Conservation (phyloP, 23 tunicate genomes). For the Styela clava region DNA sequence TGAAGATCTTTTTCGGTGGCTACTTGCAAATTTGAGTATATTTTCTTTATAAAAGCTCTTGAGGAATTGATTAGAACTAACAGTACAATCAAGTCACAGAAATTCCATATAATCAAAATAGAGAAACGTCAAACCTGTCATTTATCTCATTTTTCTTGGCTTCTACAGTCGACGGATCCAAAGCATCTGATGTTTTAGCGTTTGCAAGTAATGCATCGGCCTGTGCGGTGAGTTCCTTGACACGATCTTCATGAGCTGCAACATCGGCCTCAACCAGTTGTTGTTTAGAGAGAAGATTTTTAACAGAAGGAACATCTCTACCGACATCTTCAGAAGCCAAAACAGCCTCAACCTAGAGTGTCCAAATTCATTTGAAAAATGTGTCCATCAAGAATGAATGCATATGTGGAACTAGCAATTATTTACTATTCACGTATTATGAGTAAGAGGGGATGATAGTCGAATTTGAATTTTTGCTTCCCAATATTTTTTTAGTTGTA, state of each 20-base stretch:
- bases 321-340: conserved; percentile 81
- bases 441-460: not conserved
- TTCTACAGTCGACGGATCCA: conserved; percentile 52
- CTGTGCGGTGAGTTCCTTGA: conserved; percentile 40
- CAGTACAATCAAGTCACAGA: too few species aligned
- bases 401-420: too few species aligned
- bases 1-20: too few species aligned
- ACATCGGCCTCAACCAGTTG: conserved; percentile 80
- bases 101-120: too few species aligned
- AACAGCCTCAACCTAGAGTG: conserved; percentile 66
- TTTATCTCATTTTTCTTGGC: conserved; percentile 43
- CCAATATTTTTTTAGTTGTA: too few species aligned
- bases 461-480: too few species aligned
- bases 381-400: too few species aligned
- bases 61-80: too few species aligned
- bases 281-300: conserved; percentile 79
- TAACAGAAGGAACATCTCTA: conserved; percentile 81
- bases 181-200: conserved; percentile 55
- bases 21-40: too few species aligned
- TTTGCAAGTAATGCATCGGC: conserved; percentile 48
- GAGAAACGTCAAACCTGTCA: conserved; percentile 46
- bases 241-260: conserved; percentile 84
- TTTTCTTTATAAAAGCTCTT: too few species aligned
- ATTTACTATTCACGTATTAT: too few species aligned
- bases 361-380: not conserved